A percentile compares a stretch with the other conserved stretches of the same genome.
phyloP scores from a whole-genome alignment of 1,140 invertebrate species.

The Caenorhabditis brenneri region DNA sequence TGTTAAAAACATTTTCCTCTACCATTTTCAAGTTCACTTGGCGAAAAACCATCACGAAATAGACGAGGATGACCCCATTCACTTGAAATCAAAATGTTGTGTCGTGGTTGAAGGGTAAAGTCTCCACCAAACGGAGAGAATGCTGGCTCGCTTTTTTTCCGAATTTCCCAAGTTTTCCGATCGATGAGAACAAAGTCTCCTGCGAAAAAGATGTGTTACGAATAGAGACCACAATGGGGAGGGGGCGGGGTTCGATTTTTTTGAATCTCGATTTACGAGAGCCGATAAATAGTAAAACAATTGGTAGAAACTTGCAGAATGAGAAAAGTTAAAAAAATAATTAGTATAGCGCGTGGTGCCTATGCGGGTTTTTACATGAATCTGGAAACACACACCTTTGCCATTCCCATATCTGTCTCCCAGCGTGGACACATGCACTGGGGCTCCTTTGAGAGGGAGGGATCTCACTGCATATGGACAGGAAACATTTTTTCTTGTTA shows the following conservation, averaged over 20 bases:
- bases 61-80: slow-evolving; percentile 49
- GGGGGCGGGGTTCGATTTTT: too few relatives aligned
- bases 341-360: too few relatives aligned
- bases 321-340: too few relatives aligned
- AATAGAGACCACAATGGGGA: not conserved
- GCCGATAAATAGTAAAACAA: too few relatives aligned
- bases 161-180: slow-evolving; percentile 23
- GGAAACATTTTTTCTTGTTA: slow-evolving; percentile 15
- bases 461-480: slow-evolving; percentile 51
- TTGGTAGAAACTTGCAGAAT: not conserved
- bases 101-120: slow-evolving; percentile 50
- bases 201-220: not conserved
- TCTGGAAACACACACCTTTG: too few relatives aligned
- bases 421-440: slow-evolving; percentile 51
- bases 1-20: not conserved
- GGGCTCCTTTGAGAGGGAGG: slow-evolving; percentile 47
- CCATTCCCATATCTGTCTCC: slow-evolving; percentile 52
- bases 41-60: slow-evolving; percentile 20
- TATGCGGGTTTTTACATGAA: too few relatives aligned
- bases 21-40: slow-evolving; percentile 48
- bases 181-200: slow-evolving; percentile 47
- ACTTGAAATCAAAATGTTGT: slow-evolving; percentile 46
- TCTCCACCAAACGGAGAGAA: slow-evolving; percentile 48
- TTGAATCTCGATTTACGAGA: too few relatives aligned
- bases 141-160: not conserved